These are phyloP conservation scores for Drosophila tristis DNA, from an alignment of 1,140 invertebrate species.

Conservation along the genomic window DNA sequence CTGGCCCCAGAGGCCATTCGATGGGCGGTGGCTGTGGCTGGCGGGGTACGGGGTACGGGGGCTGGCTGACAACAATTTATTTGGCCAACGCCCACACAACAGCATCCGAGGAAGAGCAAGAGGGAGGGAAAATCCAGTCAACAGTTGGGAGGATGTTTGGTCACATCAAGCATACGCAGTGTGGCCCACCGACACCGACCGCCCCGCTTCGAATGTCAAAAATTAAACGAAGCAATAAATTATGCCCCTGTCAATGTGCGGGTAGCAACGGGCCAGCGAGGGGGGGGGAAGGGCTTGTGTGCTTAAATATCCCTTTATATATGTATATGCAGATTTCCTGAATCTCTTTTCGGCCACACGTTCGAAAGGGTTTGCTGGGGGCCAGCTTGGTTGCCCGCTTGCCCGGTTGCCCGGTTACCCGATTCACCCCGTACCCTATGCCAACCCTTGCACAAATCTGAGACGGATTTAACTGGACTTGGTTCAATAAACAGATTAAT, in stretches of 20 bases:
- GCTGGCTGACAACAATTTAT: slow-evolving; percentile 6
- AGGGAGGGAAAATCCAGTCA: no score
- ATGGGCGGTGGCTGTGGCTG: background rate
- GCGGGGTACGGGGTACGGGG: background rate
- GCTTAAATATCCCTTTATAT: slow-evolving; percentile 60
- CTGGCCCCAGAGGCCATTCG: slow-evolving; percentile 29
- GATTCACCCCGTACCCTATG: slow-evolving; percentile 8
- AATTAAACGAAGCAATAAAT: slow-evolving; percentile 66
- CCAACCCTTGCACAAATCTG: background rate
- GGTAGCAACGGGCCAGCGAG: background rate
- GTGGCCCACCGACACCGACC: slow-evolving; percentile 26
- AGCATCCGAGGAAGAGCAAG: no score
- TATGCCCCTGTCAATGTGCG: slow-evolving; percentile 55
- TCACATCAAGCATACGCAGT: slow-evolving; percentile 56
- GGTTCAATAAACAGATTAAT: slow-evolving; percentile 38
- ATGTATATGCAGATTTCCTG: slow-evolving; percentile 56
- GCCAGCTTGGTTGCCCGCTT: background rate
- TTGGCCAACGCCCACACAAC: background rate
- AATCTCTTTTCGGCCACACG: slow-evolving; percentile 40
- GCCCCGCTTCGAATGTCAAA: slow-evolving; percentile 19
- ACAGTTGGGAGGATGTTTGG: slow-evolving; percentile 16
- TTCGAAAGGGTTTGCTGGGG: slow-evolving; percentile 26
- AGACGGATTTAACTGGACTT: slow-evolving; percentile 21
- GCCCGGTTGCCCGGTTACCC: background rate
- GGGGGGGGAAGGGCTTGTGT: slow-evolving; percentile 26